These are phyloP conservation scores for Zygothrica quintamaculata DNA, from an alignment of 2,888 invertebrate species.

Conservation along the genomic window DNA sequence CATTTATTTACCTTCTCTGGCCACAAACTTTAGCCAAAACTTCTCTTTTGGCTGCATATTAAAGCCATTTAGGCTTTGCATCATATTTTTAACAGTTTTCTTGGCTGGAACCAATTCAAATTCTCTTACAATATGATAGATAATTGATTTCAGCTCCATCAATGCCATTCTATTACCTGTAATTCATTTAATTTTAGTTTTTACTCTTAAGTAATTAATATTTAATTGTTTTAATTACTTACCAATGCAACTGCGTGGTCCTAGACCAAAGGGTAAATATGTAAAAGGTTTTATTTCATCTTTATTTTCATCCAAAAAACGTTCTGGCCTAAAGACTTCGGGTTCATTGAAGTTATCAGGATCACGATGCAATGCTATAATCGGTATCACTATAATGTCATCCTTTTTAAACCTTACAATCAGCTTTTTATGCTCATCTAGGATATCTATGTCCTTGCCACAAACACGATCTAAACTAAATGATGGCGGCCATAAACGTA, in stretches of 20 bases:
- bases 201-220: neutral
- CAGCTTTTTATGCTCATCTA: slow-evolving; percentile 49
- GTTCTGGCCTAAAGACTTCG: slow-evolving; percentile 85
- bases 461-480: slow-evolving; percentile 85
- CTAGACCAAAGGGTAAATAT: slow-evolving; percentile 77
- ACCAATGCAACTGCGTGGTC: slow-evolving; percentile 85
- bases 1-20: slow-evolving; percentile 31
- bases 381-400: slow-evolving; percentile 78
- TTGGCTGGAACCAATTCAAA: slow-evolving; percentile 63
- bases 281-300: slow-evolving; percentile 46
- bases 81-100: slow-evolving; percentile 61
- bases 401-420: slow-evolving; percentile 50
- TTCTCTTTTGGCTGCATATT: slow-evolving; percentile 58
- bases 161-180: slow-evolving; percentile 73
- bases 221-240: neutral
- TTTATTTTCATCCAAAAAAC: slow-evolving; percentile 84
- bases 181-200: neutral
- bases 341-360: slow-evolving; percentile 83
- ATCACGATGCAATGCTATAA: slow-evolving; percentile 85
- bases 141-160: slow-evolving; percentile 75
- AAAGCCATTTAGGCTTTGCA: slow-evolving; percentile 52
- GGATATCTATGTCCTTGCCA: slow-evolving; percentile 84
- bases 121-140: slow-evolving; percentile 66
- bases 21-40: slow-evolving; percentile 71
- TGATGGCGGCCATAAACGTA: slow-evolving; percentile 86